These are phyloP conservation scores for Pagetopsis macropterus DNA, from an alignment of 2,797 vertebrate genomes.

Conservation along the genomic window DNA sequence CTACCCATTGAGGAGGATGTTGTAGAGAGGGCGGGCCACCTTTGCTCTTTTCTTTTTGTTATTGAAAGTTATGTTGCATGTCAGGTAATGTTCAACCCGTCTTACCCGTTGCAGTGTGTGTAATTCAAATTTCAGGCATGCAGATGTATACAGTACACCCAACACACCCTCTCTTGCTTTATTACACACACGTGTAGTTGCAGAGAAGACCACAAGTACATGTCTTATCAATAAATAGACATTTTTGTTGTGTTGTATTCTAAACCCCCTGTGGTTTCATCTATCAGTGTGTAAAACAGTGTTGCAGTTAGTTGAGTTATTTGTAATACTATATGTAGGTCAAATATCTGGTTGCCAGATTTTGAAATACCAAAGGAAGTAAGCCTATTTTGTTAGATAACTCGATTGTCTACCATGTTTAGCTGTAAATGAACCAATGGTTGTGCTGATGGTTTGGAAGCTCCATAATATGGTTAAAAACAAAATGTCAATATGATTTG, in stretches of 20 bases:
- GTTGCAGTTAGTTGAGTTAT: background rate
- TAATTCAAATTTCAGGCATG: background rate
- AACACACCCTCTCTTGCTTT: background rate
- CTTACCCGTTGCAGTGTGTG: slow-evolving; percentile 11
- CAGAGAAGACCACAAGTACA: background rate
- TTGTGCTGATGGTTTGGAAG: too few species aligned
- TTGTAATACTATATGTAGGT: background rate
- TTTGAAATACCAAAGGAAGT: background rate
- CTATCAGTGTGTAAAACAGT: background rate
- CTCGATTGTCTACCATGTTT: background rate
- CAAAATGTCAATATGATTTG: too few species aligned
- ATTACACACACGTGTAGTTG: background rate
- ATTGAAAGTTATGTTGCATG: background rate
- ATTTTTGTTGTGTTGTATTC: background rate
- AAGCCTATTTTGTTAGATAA: background rate
- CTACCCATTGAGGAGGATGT: slow-evolving; percentile 38
- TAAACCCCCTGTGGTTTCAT: background rate
- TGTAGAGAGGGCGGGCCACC: slow-evolving; percentile 54
- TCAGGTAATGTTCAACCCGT: slow-evolving; percentile 9
- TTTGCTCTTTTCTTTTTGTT: slow-evolving; percentile 26
- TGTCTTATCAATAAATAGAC: background rate
- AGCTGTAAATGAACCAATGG: background rate
- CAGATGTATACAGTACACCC: rapidly evolving
- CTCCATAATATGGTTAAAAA: too few species aligned
- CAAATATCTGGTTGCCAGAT: background rate